Evolutionary conservation across 2,888 invertebrate genomes (phyloP).

Genomic region (Microchrysa polita): DNA sequence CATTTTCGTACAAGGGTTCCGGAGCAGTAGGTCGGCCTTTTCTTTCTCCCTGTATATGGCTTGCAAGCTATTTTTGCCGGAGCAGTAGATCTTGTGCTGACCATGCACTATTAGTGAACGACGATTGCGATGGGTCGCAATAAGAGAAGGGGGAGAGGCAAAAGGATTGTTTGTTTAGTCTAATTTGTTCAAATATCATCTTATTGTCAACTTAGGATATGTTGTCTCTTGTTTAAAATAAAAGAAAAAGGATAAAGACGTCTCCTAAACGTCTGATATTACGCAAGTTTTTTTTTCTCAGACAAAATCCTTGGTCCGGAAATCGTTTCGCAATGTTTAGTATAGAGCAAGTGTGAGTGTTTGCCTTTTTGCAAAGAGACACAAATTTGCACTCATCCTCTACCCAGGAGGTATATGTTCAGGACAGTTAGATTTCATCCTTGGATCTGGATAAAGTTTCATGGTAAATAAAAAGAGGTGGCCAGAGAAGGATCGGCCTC

Average conservation of each 20-base stretch:
- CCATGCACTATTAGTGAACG: too few relatives aligned
- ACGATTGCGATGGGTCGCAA: too few relatives aligned
- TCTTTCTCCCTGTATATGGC: too few relatives aligned
- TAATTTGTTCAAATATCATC: slow-evolving; percentile 5
- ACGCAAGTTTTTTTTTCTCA: background rate
- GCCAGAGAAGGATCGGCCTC: background rate
- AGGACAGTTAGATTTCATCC: background rate
- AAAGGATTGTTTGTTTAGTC: background rate
- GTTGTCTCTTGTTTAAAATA: background rate
- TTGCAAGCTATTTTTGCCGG: too few relatives aligned
- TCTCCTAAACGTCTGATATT: background rate
- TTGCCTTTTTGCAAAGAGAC: background rate
- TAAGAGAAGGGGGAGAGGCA: too few relatives aligned
- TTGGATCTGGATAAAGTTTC: background rate
- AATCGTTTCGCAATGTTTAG: background rate
- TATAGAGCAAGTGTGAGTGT: background rate
- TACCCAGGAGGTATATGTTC: background rate
- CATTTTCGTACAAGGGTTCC: slow-evolving; percentile 21
- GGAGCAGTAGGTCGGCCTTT: too few relatives aligned
- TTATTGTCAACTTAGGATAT: slow-evolving; percentile 11
- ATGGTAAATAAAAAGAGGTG: too few relatives aligned
- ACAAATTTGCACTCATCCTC: slow-evolving; percentile 7
- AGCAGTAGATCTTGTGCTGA: too few relatives aligned
- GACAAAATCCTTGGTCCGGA: background rate
- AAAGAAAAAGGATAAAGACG: background rate